Evolutionary conservation across 2,113 vertebrate species (phyloP).

Genomic region (Bambusicola thoracicus): DNA sequence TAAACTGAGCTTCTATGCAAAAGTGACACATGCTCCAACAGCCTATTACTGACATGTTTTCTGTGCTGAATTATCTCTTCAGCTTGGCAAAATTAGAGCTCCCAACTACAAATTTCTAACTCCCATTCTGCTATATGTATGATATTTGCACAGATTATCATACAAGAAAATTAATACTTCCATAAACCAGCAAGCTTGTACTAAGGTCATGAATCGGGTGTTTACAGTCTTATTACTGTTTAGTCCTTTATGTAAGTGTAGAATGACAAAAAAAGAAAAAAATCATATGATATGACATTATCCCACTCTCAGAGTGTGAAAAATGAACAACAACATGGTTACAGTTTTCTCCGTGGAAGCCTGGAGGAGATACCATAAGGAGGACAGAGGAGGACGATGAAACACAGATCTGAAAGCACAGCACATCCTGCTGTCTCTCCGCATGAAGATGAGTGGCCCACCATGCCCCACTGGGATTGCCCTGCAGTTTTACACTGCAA

Average conservation of each 20-base stretch:
- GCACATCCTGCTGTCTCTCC: neutral
- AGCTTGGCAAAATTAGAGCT: constrained; percentile 17
- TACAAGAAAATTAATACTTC: constrained; percentile 8
- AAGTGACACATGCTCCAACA: neutral
- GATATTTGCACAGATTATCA: neutral
- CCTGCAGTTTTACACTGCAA: neutral
- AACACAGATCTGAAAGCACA: neutral
- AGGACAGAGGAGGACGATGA: neutral
- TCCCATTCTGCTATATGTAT: neutral
- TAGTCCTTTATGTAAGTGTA: neutral
- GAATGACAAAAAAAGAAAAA: neutral
- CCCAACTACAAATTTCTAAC: neutral
- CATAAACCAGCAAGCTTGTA: neutral
- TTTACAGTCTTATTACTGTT: constrained; percentile 1
- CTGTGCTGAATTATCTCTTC: neutral
- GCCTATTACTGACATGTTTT: constrained; percentile 13
- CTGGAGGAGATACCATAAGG: neutral
- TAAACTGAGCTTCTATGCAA: constrained; percentile 7
- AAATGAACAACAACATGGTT: neutral
- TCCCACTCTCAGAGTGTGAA: neutral
- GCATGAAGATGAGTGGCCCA: neutral
- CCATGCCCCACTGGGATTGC: neutral
- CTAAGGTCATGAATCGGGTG: constrained; percentile 7
- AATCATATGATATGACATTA: neutral
- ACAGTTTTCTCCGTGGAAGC: neutral